Evolutionary conservation across 2,797 vertebrate genomes (phyloP).

Genomic region (Alcedo quadribrachys): DNA sequence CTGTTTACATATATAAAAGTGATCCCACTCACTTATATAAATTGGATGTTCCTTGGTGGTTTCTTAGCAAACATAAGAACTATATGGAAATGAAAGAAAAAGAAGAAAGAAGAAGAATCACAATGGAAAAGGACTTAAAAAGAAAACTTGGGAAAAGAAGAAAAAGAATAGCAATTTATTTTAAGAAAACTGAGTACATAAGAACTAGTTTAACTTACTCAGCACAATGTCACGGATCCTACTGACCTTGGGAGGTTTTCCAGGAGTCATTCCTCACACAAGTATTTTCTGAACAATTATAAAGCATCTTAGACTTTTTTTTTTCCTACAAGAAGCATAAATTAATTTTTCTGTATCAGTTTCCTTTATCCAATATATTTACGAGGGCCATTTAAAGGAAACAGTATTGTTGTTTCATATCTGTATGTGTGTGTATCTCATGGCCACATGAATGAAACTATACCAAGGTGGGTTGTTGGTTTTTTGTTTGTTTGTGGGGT

Average conservation of each 20-base stretch:
- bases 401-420: background rate
- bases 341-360: background rate
- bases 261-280: background rate
- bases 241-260: background rate
- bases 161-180: background rate
- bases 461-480: background rate
- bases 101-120: background rate
- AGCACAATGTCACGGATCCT: background rate
- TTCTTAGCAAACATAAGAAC: background rate
- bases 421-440: background rate
- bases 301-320: background rate
- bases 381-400: background rate
- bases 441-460: background rate
- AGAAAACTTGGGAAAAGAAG: background rate
- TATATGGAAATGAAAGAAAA: background rate
- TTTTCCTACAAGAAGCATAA: background rate
- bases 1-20: background rate
- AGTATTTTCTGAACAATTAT: conserved; percentile 5
- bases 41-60: background rate
- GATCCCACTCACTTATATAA: background rate
- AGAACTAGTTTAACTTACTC: background rate
- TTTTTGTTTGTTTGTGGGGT: background rate
- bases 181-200: background rate
- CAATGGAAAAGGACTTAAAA: background rate
- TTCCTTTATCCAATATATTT: background rate